Conservation (phyloP, 2,797 vertebrate species). For the Lacerta bilineata region DNA sequence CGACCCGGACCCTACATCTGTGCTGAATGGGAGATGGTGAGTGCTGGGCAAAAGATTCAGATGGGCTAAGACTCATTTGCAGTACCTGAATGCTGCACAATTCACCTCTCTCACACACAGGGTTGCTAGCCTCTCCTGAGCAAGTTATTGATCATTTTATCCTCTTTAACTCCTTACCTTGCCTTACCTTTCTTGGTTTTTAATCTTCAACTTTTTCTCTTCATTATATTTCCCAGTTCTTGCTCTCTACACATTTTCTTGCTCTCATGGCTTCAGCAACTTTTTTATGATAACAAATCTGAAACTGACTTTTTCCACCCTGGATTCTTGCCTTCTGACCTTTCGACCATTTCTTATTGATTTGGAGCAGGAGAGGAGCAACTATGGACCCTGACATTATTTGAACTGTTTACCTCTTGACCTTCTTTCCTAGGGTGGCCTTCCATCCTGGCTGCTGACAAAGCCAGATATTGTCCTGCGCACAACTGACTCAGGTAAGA, state of each 20-base stretch:
- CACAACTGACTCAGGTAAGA: constrained; percentile 88
- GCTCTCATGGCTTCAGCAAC: neutral
- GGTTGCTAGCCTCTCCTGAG: neutral
- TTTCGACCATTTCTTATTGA: neutral
- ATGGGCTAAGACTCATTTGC: neutral
- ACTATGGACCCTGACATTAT: neutral
- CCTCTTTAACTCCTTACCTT: neutral
- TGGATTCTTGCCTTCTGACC: constrained; percentile 2
- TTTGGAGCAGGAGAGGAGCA: neutral
- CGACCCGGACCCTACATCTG: constrained; percentile 98
- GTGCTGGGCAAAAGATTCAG: constrained; percentile 47
- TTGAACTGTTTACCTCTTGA: constrained; percentile 1
- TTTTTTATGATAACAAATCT: neutral
- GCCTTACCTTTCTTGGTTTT: neutral
- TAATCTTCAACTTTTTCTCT: neutral
- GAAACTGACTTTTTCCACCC: neutral
- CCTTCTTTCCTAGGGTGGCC: constrained; percentile 85
- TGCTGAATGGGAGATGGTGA: constrained; percentile 99
- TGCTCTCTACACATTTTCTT: neutral
- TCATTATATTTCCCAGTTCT: neutral
- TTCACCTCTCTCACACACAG: neutral
- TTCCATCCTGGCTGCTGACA: constrained; percentile 94
- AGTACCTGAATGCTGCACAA: neutral
- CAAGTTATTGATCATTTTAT: neutral
- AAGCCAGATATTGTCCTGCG: constrained; percentile 89